These are phyloP conservation scores for Dryomyza anilis DNA, from an alignment of 2,888 invertebrate genomes.

Conservation along the genomic window DNA sequence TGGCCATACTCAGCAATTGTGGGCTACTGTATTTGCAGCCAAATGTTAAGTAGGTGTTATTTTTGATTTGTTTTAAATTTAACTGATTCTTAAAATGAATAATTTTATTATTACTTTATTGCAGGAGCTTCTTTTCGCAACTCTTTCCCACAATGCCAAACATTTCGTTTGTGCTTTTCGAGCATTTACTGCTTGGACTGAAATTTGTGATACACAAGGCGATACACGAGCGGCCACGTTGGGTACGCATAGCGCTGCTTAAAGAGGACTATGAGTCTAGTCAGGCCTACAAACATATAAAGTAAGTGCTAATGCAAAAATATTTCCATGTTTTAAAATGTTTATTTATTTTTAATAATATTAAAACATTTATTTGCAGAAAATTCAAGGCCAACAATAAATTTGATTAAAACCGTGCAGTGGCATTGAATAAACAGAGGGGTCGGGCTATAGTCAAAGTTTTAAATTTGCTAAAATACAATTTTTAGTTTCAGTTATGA, in stretches of 20 bases:
- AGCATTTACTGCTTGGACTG: slow-evolving; percentile 71
- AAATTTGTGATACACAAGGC: slow-evolving; percentile 70
- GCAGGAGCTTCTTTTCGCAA: slow-evolving; percentile 53
- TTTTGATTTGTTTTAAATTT: not conserved
- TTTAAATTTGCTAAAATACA: not conserved
- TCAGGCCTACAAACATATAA: slow-evolving; percentile 66
- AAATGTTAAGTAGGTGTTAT: slow-evolving; percentile 62
- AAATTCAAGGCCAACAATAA: slow-evolving; percentile 53
- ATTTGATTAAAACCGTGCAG: slow-evolving; percentile 41
- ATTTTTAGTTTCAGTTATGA: no score
- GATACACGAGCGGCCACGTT: slow-evolving; percentile 74
- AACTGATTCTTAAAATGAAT: not conserved
- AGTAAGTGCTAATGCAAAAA: slow-evolving; percentile 41
- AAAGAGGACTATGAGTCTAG: slow-evolving; percentile 68
- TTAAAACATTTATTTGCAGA: slow-evolving; percentile 37
- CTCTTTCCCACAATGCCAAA: slow-evolving; percentile 53
- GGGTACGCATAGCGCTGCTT: slow-evolving; percentile 69
- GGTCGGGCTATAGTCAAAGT: not conserved
- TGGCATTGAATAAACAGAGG: not conserved
- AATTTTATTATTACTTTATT: slow-evolving; percentile 14
- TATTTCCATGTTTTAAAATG: not conserved
- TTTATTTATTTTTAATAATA: slow-evolving; percentile 8
- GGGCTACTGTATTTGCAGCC: slow-evolving; percentile 74
- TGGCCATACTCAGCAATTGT: slow-evolving; percentile 77
- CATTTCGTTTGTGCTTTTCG: slow-evolving; percentile 69